Evolutionary conservation across 2,113 vertebrate genomes (phyloP).

Genomic region (Phoxinus phoxinus): DNA sequence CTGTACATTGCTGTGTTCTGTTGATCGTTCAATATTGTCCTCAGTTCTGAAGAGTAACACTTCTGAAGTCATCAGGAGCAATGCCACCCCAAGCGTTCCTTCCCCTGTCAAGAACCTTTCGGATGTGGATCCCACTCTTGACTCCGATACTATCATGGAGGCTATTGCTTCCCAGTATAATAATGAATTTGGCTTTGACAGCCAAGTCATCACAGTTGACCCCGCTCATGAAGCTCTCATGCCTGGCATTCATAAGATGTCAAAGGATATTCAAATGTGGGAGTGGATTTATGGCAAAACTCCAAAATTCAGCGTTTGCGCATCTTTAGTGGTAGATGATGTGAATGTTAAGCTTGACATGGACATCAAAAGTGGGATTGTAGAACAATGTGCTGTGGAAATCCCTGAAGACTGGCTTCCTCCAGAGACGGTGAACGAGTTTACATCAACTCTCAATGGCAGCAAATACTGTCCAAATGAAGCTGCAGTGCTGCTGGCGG

Average conservation of each 20-base stretch:
- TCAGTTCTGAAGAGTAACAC: slow-evolving; percentile 79
- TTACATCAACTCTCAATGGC: slow-evolving; percentile 77
- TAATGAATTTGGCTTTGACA: slow-evolving; percentile 71
- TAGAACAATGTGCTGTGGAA: slow-evolving; percentile 79
- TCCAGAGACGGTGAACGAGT: slow-evolving; percentile 65
- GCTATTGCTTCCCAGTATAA: slow-evolving; percentile 83
- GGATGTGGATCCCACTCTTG: slow-evolving; percentile 84
- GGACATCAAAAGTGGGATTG: slow-evolving; percentile 83
- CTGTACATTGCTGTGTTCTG: slow-evolving; percentile 86
- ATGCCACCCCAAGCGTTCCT: slow-evolving; percentile 89
- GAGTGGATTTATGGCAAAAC: slow-evolving; percentile 93
- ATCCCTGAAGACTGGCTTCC: slow-evolving; percentile 82
- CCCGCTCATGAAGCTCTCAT: slow-evolving; percentile 81
- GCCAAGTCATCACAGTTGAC: slow-evolving; percentile 72
- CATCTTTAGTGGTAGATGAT: slow-evolving; percentile 72
- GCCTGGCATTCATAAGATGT: slow-evolving; percentile 79
- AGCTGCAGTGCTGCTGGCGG: slow-evolving; percentile 51
- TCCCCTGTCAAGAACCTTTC: slow-evolving; percentile 84
- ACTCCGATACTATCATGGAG: slow-evolving; percentile 78
- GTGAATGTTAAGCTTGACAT: slow-evolving; percentile 74
- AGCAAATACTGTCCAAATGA: slow-evolving; percentile 81
- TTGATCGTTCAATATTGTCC: slow-evolving; percentile 79
- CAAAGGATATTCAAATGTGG: slow-evolving; percentile 84
- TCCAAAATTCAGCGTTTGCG: slow-evolving; percentile 84
- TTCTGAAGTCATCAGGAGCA: slow-evolving; percentile 83